phyloP scores from a whole-genome alignment of 1,140 invertebrate genomes.

The Aricia agestis region DNA sequence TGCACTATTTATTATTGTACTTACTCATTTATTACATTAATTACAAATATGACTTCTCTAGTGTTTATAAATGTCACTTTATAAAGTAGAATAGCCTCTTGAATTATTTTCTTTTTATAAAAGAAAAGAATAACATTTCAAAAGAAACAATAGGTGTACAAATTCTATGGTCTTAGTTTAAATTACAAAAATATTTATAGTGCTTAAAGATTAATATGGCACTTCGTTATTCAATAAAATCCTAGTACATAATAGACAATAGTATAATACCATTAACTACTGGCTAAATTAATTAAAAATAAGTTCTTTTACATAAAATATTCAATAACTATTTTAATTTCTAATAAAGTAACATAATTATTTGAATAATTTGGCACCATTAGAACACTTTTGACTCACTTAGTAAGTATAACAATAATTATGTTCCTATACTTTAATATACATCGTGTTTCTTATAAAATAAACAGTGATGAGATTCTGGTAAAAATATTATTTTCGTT shows the following conservation, averaged over 20 bases:
- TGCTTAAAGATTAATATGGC: not conserved
- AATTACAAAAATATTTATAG: not conserved
- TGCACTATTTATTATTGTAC: not conserved
- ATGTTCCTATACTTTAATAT: no score
- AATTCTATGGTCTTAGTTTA: not conserved
- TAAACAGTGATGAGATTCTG: no score
- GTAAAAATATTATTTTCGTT: no score
- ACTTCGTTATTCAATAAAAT: not conserved
- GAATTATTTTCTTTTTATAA: not conserved
- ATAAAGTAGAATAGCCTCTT: not conserved
- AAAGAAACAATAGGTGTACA: no score
- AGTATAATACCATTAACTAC: not conserved
- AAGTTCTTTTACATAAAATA: not conserved
- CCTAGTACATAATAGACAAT: not conserved
- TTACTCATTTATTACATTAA: not conserved
- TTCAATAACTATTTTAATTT: not conserved
- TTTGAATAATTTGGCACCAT: not conserved
- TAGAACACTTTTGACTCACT: not conserved
- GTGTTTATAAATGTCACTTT: not conserved
- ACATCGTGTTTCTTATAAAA: no score
- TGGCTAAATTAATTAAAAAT: not conserved
- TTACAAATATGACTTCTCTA: not conserved
- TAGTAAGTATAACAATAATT: not conserved
- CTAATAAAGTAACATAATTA: not conserved
- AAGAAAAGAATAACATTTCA: no score